Conservation (phyloP, 1,140 invertebrate species). For the Drosophila lowei region DNA sequence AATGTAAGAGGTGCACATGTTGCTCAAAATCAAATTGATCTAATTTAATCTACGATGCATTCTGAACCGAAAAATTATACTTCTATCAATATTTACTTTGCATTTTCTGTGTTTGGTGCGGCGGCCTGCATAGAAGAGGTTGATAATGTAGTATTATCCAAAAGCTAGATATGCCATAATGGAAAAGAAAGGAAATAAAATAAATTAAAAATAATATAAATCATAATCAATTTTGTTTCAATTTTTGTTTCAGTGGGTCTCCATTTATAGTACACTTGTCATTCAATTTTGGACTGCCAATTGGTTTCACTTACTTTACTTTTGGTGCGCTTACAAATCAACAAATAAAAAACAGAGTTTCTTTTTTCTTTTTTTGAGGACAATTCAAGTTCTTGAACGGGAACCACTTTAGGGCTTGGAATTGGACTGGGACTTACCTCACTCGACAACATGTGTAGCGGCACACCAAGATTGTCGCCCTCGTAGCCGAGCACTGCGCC, state of each 20-base stretch:
- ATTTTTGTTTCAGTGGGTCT: conserved; percentile 8
- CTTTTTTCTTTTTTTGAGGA: conserved; percentile 32
- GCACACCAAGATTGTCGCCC: conserved; percentile 82
- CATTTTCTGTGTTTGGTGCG: conserved; percentile 83
- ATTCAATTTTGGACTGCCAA: conserved; percentile 43
- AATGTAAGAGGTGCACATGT: conserved; percentile 32
- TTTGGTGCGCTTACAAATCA: conserved; percentile 64
- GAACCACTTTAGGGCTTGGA: not conserved
- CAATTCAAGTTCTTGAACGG: conserved; percentile 37
- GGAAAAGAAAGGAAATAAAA: conserved; percentile 60
- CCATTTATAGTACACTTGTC: conserved; percentile 4
- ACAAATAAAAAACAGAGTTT: conserved; percentile 51
- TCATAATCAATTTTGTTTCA: conserved; percentile 19
- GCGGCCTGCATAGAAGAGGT: conserved; percentile 83
- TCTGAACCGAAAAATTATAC: conserved; percentile 52
- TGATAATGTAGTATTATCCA: conserved; percentile 85
- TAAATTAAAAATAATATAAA: conserved; percentile 46
- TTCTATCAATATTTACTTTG: conserved; percentile 85
- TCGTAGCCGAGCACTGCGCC: conserved; percentile 88
- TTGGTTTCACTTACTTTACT: conserved; percentile 75
- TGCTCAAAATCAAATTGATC: conserved; percentile 14
- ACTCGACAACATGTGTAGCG: conserved; percentile 84
- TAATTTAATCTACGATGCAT: conserved; percentile 20
- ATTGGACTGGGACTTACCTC: conserved; percentile 82
- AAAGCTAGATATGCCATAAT: conserved; percentile 85